Base-by-base conservation (phyloP, 2,113 vertebrate genomes). In the Psophia crepitans region DNA sequence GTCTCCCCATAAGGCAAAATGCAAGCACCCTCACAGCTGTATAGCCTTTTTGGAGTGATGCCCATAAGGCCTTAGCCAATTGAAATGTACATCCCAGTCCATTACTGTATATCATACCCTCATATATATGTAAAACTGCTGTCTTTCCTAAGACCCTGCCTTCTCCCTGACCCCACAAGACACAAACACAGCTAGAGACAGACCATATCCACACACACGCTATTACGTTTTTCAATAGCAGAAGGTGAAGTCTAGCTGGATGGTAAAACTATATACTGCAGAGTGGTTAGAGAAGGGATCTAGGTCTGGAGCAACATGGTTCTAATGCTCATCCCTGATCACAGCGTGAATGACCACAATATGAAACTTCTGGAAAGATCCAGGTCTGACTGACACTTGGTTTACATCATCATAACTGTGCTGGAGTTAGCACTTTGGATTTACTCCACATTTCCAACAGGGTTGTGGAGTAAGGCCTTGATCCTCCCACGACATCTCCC, bases 311-410 rank as follows among this genome's bases (percentile, higher is more conserved):
- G 46, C 8, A 41, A 46, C 7, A 7, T 7, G 8, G 35, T 39
- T 74, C 37, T 57, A 76, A 37, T 0, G 5, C 18, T 53, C 15
- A n/a, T 26, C 37, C 27, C 5, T 46, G 66, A 57, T 8, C 33
- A n/a, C 4, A 24, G 30, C 0, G 0, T 54, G 37, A 43, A 43
- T 41, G 66, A 57, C 10, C 33, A n/a, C 4, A 24, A 26, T 0
- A 0, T 54, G n/a, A 80, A 65, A n/a, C 7, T 1, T 33, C 37
- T 21, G 26, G 35, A 39, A 66, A 48, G 28, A 37, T 51, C 20
- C n/a, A 60, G 24, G 15, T 69, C 71, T 75, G 56, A 54, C 30
- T n/a, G 48, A 74, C 27, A 9, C 21, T 21, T 44, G 20, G 23
- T 27, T 53, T 70, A 56, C 3, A 2, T 60, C 21, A 16, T 6